Evolutionary conservation across 2,113 vertebrate genomes (phyloP).

Genomic region (Mus spicilegus): DNA sequence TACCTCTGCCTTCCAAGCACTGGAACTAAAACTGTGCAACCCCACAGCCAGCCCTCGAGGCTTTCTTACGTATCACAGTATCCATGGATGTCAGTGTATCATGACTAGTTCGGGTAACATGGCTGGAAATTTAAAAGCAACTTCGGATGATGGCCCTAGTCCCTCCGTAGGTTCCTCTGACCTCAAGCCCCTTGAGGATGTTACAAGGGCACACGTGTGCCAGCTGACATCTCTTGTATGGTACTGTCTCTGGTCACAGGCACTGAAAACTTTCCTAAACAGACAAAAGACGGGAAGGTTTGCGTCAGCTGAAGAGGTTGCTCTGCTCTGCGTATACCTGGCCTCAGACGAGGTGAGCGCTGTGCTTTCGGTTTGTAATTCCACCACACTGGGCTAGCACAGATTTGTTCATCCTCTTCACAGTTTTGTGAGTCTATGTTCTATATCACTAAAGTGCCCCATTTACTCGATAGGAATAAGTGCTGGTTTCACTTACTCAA

Average conservation of each 20-base stretch:
- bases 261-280: slow-evolving; percentile 92
- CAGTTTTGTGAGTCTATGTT: neutral
- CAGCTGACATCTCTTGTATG: neutral
- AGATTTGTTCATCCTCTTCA: neutral
- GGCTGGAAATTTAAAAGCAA: neutral
- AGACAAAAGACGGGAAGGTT: slow-evolving; percentile 95
- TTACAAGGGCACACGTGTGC: neutral
- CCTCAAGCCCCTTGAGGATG: neutral
- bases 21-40: neutral
- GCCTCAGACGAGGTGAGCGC: slow-evolving; percentile 95
- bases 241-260: slow-evolving; percentile 84
- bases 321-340: slow-evolving; percentile 95
- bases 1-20: neutral
- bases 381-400: neutral
- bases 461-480: neutral
- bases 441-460: neutral
- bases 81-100: neutral
- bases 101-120: neutral
- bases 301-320: slow-evolving; percentile 95
- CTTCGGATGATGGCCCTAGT: neutral
- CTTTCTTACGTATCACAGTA: neutral
- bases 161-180: neutral
- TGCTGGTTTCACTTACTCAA: neutral
- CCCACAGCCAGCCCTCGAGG: neutral
- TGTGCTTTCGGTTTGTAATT: neutral